phyloP scores from a whole-genome alignment of 2,113 vertebrate species.

The Lasiurus cinereus region DNA sequence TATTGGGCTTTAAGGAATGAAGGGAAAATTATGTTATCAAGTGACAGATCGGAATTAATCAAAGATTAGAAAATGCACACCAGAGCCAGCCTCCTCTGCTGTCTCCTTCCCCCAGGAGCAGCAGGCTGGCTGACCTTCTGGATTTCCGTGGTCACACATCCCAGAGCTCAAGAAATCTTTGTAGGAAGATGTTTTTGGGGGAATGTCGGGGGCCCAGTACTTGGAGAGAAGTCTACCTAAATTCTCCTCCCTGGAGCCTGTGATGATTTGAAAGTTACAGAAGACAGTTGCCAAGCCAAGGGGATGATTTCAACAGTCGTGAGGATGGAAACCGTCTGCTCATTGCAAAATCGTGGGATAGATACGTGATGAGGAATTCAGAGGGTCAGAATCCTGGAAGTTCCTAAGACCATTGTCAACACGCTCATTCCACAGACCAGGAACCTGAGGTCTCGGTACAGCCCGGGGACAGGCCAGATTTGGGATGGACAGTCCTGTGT shows the following conservation, averaged over 20 bases:
- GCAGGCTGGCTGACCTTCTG: not conserved
- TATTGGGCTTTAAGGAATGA: not conserved
- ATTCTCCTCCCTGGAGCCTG: not conserved
- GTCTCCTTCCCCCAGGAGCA: not conserved
- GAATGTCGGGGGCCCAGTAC: not conserved
- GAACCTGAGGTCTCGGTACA: not conserved
- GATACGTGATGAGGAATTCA: not conserved
- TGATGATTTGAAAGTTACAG: not conserved
- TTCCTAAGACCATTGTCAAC: not conserved
- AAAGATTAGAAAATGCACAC: not conserved
- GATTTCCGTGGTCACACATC: not conserved
- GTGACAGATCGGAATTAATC: not conserved
- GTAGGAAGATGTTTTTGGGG: not conserved
- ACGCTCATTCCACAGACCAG: accelerated
- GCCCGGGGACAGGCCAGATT: not conserved
- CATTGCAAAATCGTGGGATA: not conserved
- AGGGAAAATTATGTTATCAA: slow-evolving; percentile 5
- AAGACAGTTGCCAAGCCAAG: not conserved
- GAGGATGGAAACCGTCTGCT: not conserved
- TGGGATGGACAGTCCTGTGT: not conserved
- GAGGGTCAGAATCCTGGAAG: no score
- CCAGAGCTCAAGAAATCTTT: not conserved
- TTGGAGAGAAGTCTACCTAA: not conserved
- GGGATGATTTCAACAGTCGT: not conserved
- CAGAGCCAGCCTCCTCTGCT: not conserved